phyloP scores from a whole-genome alignment of 1,140 invertebrate genomes.

The Pectinophora gossypiella region DNA sequence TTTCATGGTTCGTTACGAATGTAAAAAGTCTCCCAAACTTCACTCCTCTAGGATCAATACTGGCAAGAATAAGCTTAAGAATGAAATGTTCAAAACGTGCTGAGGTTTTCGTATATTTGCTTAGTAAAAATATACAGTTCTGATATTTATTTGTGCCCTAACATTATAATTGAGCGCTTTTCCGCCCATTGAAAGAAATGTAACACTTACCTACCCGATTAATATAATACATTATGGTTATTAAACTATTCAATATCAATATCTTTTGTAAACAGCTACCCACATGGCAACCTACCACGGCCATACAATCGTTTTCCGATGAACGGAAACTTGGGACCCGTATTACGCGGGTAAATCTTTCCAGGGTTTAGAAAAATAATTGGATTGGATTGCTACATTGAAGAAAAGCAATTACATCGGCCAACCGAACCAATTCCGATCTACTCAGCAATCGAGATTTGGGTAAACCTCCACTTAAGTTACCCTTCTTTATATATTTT shows the following conservation, averaged over 20 bases:
- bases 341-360: neutral
- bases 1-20: slow-evolving; percentile 37
- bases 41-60: slow-evolving; percentile 12
- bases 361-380: slow-evolving; percentile 1
- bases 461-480: neutral
- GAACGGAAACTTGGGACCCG: neutral
- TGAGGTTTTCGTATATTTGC: too few species aligned
- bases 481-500: slow-evolving; percentile 41
- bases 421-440: neutral
- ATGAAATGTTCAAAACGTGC: neutral
- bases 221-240: too few species aligned
- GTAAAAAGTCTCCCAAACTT: slow-evolving; percentile 11
- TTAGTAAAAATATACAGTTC: too few species aligned
- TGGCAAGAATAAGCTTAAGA: neutral
- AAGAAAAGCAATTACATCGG: neutral
- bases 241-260: too few species aligned
- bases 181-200: too few species aligned
- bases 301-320: slow-evolving; percentile 1
- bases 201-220: too few species aligned
- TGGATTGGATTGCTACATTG: slow-evolving; percentile 1
- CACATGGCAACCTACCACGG: neutral
- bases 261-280: neutral
- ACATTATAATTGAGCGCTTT: too few species aligned
- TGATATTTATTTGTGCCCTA: too few species aligned
- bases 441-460: neutral